Evolutionary conservation across 2,797 vertebrate genomes (phyloP), one percentile per base, ranked within the genome.

Genomic region (Rousettus madagascariensis): DNA sequence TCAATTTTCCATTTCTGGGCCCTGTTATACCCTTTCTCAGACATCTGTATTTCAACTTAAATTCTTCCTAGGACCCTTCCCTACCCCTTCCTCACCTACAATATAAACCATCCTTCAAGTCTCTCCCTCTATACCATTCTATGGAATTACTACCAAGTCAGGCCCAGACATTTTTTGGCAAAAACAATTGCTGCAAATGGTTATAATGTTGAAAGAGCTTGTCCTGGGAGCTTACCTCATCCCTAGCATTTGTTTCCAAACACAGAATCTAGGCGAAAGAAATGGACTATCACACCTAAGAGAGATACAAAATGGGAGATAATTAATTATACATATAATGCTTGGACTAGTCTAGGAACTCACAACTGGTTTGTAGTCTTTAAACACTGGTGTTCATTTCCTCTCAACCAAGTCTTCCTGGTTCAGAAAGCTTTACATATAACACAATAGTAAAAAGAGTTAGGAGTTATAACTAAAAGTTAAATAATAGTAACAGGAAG

Each of bases 1-100:
- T 92, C 88, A 90, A 80, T 97, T 96, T 97, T 92, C 88, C 93
- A 94, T 94, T 96, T 95, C 88, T 96, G 95, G 83, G 79, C 89
- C 80, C 94, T 74, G 91, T 95, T 96, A 92, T 7, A 59, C 43
- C 24, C 79, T 68, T 95, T 92, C 57, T 65, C 79, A 83, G 84
- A 94, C 83, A 96, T 94, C 91, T 97, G 91, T 55, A 69, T 91
- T 96, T 96, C 89, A 87, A 85, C 86, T 95, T 84, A 75, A 84
- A 72, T 82, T 41, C 46, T n/a, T 94, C 78, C 65, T n/a, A 4
- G 8, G 33, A 16, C 61, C 57, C 19, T 75, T 61, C 26, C 59
- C 30, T 13, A 30, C 5, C 36, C 33, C 53, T 33, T 30, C 36
- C 26, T 90, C 53, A 13, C 80, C 92, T 94, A 71, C 79, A 89